Percentiles rank a stretch among this genome's conserved stretches.
phyloP scores from a whole-genome alignment of 1,140 invertebrate species.

The Neodiprion pinetum region DNA sequence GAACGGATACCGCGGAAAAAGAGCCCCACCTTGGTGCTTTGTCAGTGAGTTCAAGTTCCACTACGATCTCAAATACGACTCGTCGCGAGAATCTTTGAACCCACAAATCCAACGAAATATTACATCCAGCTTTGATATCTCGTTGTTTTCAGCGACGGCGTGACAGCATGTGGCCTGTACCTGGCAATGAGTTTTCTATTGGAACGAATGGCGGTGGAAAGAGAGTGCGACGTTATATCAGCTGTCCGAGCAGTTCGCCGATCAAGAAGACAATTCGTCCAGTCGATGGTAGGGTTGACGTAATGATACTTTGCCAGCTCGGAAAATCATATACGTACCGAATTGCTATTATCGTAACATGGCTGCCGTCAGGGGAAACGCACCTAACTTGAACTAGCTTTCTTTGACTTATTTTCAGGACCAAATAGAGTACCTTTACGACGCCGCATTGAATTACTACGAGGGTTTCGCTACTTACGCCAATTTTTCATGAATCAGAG shows the following conservation, averaged over 20 bases:
- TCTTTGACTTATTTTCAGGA: constrained; percentile 35
- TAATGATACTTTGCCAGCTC: constrained; percentile 3
- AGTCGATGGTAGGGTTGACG: constrained; percentile 33
- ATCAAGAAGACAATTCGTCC: constrained; percentile 36
- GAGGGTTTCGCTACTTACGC: constrained; percentile 46
- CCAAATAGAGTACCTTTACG: constrained; percentile 47
- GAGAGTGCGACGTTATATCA: constrained; percentile 40
- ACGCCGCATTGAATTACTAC: constrained; percentile 41
- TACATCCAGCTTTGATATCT: constrained; percentile 12
- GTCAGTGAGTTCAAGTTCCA: constrained; percentile 23
- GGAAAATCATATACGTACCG: not conserved
- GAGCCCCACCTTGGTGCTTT: constrained; percentile 21
- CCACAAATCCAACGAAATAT: constrained; percentile 9
- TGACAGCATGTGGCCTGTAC: constrained; percentile 40
- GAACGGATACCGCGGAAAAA: constrained; percentile 16
- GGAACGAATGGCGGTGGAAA: constrained; percentile 40
- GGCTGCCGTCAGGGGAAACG: not conserved
- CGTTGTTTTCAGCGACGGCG: constrained; percentile 32
- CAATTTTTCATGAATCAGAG: constrained; percentile 35
- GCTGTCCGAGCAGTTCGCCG: constrained; percentile 34
- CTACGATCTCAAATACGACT: not conserved
- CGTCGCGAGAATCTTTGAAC: constrained; percentile 11
- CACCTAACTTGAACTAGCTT: constrained; percentile 8
- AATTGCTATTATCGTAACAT: not conserved
- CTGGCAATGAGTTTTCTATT: constrained; percentile 37